Percentiles rank a stretch among this genome's conserved stretches.
phyloP scores from a whole-genome alignment of 2,888 invertebrate species.

The Aplocera efformata region DNA sequence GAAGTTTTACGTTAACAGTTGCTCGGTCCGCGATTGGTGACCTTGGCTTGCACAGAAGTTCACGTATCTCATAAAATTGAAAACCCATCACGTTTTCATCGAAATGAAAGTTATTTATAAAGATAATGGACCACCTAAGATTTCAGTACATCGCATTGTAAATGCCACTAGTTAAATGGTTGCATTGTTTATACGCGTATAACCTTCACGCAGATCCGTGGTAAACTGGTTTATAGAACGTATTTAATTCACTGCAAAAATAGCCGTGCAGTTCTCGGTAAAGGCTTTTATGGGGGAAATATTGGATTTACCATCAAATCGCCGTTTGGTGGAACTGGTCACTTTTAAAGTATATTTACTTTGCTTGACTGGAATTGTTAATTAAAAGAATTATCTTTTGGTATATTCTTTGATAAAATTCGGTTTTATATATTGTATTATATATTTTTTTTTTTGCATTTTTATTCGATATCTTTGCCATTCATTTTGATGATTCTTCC shows the following conservation, averaged over 20 bases:
- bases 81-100: no score
- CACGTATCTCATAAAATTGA: not conserved
- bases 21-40: slow-evolving; percentile 30
- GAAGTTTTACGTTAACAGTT: slow-evolving; percentile 48
- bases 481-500: no score
- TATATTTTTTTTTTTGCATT: no score
- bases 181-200: slow-evolving; percentile 14
- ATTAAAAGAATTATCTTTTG: no score
- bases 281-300: no score
- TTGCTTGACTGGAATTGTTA: no score
- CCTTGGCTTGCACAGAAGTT: slow-evolving; percentile 48
- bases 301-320: no score
- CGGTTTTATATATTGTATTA: no score
- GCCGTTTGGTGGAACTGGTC: no score
- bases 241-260: not conserved
- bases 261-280: slow-evolving; percentile 8
- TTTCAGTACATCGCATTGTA: slow-evolving; percentile 17
- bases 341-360: no score
- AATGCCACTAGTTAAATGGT: slow-evolving; percentile 19
- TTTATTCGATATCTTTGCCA: no score
- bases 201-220: slow-evolving; percentile 9
- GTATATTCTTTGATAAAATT: no score
- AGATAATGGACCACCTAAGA: slow-evolving; percentile 20
- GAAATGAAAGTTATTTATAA: not conserved
- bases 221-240: slow-evolving; percentile 4